phyloP scores from a whole-genome alignment of 1,140 invertebrate species.

The Temnothorax curvispinosus region DNA sequence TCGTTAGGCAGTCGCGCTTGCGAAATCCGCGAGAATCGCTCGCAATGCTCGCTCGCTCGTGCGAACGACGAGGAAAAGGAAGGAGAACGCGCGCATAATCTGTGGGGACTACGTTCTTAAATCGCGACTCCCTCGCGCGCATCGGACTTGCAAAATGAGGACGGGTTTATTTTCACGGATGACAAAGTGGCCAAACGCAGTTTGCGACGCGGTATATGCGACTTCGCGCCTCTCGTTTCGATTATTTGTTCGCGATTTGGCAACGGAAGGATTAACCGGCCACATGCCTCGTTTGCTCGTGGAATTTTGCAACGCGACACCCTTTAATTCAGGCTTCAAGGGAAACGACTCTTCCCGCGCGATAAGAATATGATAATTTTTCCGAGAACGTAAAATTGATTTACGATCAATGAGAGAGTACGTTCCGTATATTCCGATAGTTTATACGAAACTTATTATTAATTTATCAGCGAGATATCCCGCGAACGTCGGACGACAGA shows the following conservation, averaged over 20 bases:
- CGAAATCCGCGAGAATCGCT: conserved; percentile 8
- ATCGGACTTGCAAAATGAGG: conserved; percentile 1
- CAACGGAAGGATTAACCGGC: not conserved
- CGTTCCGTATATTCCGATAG: not conserved
- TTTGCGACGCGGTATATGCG: not conserved
- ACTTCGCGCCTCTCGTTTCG: not conserved
- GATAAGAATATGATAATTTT: not conserved
- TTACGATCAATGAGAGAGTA: not conserved
- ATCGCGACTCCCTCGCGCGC: not conserved
- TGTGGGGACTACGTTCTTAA: conserved; percentile 1
- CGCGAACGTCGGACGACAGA: not conserved
- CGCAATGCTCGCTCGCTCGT: not conserved
- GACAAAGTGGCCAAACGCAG: conserved; percentile 27
- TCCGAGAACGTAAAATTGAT: not conserved
- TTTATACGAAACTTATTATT: not conserved
- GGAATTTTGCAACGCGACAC: not conserved
- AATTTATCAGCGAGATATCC: conserved; percentile 1
- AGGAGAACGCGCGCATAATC: not conserved
- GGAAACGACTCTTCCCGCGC: not conserved
- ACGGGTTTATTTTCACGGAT: conserved; percentile 31
- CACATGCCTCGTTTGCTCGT: not conserved
- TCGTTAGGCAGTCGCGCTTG: conserved; percentile 13
- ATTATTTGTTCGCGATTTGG: conserved; percentile 17
- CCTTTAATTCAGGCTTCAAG: not conserved
- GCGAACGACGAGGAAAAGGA: not conserved